phyloP scores from a whole-genome alignment of 1,140 invertebrate species.

The Drosophila lini region DNA sequence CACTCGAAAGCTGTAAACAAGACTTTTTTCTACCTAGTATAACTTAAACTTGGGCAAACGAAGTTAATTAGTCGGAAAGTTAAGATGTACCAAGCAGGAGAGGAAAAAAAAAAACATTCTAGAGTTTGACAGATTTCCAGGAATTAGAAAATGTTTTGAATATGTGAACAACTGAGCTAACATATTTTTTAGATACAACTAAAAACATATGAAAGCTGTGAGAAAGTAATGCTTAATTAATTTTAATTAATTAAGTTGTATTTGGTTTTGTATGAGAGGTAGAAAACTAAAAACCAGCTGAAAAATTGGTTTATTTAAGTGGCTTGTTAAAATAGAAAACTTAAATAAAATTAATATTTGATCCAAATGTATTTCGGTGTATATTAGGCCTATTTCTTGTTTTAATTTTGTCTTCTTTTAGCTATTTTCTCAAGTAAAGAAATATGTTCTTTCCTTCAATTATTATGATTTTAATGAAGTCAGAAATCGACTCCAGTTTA shows the following conservation, averaged over 20 bases:
- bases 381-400: no score
- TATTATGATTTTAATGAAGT: constrained; percentile 22
- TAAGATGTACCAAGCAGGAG: background rate
- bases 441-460: background rate
- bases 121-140: background rate
- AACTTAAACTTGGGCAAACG: background rate
- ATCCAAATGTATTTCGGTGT: background rate
- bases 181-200: background rate
- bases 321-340: no score
- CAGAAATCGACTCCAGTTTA: constrained; percentile 2
- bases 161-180: background rate
- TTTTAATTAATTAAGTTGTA: background rate
- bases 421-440: background rate
- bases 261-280: no score
- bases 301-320: no score
- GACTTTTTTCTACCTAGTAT: background rate
- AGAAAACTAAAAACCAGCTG: no score
- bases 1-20: constrained; percentile 26
- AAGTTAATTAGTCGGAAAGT: constrained; percentile 27
- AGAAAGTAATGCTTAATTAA: background rate
- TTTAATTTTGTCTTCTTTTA: no score
- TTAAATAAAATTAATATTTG: background rate
- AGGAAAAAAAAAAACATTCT: background rate
- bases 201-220: background rate
- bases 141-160: constrained; percentile 9